phyloP scores from a whole-genome alignment of 1,140 invertebrate species.

The Dendrolimus kikuchii region DNA sequence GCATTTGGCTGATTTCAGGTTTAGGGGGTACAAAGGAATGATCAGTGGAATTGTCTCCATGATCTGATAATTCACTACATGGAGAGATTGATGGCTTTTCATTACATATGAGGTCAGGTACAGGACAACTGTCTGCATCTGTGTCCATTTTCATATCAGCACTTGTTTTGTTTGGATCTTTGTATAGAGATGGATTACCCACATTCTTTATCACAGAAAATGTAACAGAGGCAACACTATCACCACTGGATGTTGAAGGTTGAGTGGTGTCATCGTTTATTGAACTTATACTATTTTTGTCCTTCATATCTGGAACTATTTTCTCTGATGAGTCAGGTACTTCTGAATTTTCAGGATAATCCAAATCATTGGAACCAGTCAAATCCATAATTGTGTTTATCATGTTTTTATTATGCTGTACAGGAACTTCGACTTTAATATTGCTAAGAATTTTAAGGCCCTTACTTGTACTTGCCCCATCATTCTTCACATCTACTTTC shows the following conservation, averaged over 20 bases:
- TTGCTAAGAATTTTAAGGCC: conserved; percentile 70
- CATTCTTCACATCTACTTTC: conserved; percentile 28
- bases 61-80: conserved; percentile 62
- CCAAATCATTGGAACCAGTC: conserved; percentile 50
- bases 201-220: conserved; percentile 68
- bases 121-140: conserved; percentile 56
- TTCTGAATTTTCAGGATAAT: conserved; percentile 28
- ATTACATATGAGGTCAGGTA: conserved; percentile 67
- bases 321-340: conserved; percentile 38
- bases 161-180: conserved; percentile 36
- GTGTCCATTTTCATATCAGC: conserved; percentile 48
- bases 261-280: conserved; percentile 26
- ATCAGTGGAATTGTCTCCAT: conserved; percentile 53
- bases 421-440: conserved; percentile 67
- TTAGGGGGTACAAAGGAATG: conserved; percentile 35
- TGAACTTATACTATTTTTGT: conserved; percentile 25
- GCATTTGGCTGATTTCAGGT: conserved; percentile 20
- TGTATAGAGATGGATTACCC: conserved; percentile 43
- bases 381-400: conserved; percentile 61
- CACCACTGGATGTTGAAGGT: conserved; percentile 27
- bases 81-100: conserved; percentile 69
- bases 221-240: conserved; percentile 42
- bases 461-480: conserved; percentile 36
- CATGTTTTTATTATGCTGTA: conserved; percentile 61
- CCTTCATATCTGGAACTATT: conserved; percentile 47